Base-by-base conservation (phyloP, 1,140 invertebrate genomes). In the Patella vulgata region DNA sequence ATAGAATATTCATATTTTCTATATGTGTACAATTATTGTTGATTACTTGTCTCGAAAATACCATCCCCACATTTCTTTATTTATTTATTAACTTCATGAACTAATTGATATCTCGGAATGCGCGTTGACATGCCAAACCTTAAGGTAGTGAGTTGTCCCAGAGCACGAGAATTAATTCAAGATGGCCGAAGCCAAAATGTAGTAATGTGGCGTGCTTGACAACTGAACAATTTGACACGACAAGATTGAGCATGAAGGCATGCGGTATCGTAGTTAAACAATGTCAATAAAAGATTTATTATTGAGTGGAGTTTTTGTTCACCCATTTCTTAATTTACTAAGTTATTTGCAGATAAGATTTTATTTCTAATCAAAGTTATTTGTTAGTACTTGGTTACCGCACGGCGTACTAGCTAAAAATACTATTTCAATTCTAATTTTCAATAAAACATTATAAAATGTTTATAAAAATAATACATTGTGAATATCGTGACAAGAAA, bases 131-230 rank as follows among this genome's bases (percentile, higher is more conserved):
- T 43, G 58, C 44, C 23, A 27, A 39, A 51, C 33, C 23, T 31
- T 23, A 28, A 63, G 33, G 4, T 11, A 21, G 14, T 31, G 44
- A 58, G 17, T 31, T 39, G 25, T 27, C 11, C 33, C 25, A 25
- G 43, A 19, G 53, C 33, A 51, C 40, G 52, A 43, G 56, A 54
- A 62, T 58, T 36, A 27, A 42, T 51, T 66, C 63, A 70, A 70
- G 33, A 70, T 70, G 68, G 68, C 63, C 51, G 33, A 31, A 14
- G 40, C 28, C 33, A 17, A 21, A 23, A n/a, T 28, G 23, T 44
- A 19, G 23, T 3, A 51, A 43, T 12, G n/a, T 43, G 27, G 68
- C 68, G 68, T 70, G 55, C 68, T 55, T 70, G 57, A 70, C 68
- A 70, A 70, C 68, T 70, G 52, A 61, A n/a, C 42, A 23, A 59